Conservation (phyloP, 2,888 invertebrate genomes). For the Julus scandinavius region DNA sequence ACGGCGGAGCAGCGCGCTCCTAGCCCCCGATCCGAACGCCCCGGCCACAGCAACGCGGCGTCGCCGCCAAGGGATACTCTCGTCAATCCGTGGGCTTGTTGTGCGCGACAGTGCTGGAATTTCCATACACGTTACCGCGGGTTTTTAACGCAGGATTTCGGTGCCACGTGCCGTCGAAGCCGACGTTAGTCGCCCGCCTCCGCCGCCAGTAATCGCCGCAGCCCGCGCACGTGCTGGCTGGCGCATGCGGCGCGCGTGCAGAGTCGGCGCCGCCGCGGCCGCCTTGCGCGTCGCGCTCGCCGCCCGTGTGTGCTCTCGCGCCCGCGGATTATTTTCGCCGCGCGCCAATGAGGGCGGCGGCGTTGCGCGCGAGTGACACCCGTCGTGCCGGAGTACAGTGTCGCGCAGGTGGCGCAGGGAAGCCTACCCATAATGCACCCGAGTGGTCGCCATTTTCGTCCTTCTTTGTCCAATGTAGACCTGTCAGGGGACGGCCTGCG, state of each 20-base stretch:
- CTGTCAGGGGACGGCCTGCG: slow-evolving; percentile 54
- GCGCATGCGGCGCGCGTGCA: not conserved
- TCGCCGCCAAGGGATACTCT: not conserved
- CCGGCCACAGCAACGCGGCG: not conserved
- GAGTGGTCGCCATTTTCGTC: slow-evolving; percentile 58
- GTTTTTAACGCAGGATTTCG: not conserved
- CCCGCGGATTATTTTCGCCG: no score
- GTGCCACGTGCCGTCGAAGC: not conserved
- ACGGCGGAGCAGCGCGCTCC: not conserved
- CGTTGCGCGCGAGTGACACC: not conserved
- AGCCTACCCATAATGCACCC: slow-evolving; percentile 59
- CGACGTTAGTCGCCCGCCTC: no score
- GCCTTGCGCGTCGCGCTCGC: no score
- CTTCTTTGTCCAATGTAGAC: slow-evolving; percentile 59
- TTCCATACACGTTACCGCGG: not conserved
- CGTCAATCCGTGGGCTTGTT: not conserved
- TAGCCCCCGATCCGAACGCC: not conserved
- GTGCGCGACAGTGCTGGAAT: not conserved
- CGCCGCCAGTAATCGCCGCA: no score
- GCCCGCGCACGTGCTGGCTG: not conserved
- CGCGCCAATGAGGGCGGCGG: not conserved
- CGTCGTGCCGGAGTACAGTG: slow-evolving; percentile 55
- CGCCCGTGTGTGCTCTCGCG: not conserved
- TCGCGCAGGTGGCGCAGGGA: slow-evolving; percentile 57
- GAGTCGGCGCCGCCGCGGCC: not conserved